Percentiles rank a stretch among this genome's conserved stretches.
Conservation (phyloP, 1,140 invertebrate genomes). For the Saccostrea echinata region DNA sequence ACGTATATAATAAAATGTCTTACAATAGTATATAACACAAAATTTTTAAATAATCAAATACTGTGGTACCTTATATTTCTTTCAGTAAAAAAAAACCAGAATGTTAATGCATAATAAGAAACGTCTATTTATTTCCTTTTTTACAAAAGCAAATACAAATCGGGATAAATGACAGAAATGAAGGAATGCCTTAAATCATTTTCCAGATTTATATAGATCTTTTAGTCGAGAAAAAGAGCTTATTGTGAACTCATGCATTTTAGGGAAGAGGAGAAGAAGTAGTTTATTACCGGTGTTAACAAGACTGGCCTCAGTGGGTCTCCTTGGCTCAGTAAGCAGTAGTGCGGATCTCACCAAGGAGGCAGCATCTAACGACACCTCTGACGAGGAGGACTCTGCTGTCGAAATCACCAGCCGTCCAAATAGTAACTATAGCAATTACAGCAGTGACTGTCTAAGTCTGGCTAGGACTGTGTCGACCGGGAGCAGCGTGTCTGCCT, state of each 20-base stretch:
- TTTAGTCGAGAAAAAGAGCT: background rate
- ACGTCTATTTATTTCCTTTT: too few relatives aligned
- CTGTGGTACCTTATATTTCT: too few relatives aligned
- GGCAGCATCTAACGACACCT: conserved; percentile 63
- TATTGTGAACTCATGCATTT: conserved; percentile 6
- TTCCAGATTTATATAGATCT: background rate
- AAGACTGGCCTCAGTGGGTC: conserved; percentile 64
- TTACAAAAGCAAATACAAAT: background rate
- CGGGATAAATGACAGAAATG: background rate
- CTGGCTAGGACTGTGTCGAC: conserved; percentile 63
- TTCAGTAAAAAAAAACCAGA: too few relatives aligned
- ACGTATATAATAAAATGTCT: background rate
- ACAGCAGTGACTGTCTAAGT: conserved; percentile 62
- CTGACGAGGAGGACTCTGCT: conserved; percentile 69
- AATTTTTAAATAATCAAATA: too few relatives aligned
- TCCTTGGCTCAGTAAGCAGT: conserved; percentile 64
- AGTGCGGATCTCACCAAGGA: conserved; percentile 65
- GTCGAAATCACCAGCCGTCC: conserved; percentile 60
- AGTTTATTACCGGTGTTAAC: conserved; percentile 66
- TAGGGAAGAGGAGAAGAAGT: conserved; percentile 62
- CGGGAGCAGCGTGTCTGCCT: conserved; percentile 60
- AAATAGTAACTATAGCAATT: conserved; percentile 54
- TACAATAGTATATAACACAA: background rate
- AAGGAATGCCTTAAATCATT: background rate
- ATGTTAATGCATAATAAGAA: too few relatives aligned